phyloP scores from a whole-genome alignment of 2,113 vertebrate genomes.

The Sprattus sprattus region DNA sequence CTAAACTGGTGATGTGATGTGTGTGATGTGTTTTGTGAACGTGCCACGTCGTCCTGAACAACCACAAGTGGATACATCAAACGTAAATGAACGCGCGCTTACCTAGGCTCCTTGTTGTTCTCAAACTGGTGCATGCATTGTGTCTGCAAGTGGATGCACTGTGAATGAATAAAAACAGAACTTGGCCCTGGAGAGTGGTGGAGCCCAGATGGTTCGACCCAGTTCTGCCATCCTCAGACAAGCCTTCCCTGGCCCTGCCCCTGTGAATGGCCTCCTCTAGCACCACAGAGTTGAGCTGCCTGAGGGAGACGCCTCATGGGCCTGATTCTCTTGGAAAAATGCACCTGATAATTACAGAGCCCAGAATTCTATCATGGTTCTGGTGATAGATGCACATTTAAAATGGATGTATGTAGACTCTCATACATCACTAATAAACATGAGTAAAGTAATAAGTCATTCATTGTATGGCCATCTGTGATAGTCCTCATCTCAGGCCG shows the following conservation, averaged over 20 bases:
- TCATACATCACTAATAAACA: not conserved
- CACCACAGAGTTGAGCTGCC: constrained; percentile 26
- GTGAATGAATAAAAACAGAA: constrained; percentile 38
- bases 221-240: constrained; percentile 47
- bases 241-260: not conserved
- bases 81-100: not conserved
- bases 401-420: not conserved
- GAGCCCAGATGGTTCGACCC: constrained; percentile 42
- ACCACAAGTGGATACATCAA: constrained; percentile 1
- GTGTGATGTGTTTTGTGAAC: not conserved
- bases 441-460: not conserved
- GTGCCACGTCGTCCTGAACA: constrained; percentile 5
- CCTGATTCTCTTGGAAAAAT: too few relatives aligned
- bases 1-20: constrained; percentile 25
- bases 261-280: constrained; percentile 14
- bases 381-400: constrained; percentile 22
- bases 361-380: too few relatives aligned
- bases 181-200: not conserved
- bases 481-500: too few relatives aligned
- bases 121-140: not conserved
- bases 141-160: constrained; percentile 28
- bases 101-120: constrained; percentile 3
- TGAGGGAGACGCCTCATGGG: not conserved
- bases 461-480: too few relatives aligned
- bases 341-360: not conserved